A percentile compares a stretch with the other conserved stretches of the same genome.
phyloP scores from a whole-genome alignment of 2,113 vertebrate genomes.

The Scalopus aquaticus region DNA sequence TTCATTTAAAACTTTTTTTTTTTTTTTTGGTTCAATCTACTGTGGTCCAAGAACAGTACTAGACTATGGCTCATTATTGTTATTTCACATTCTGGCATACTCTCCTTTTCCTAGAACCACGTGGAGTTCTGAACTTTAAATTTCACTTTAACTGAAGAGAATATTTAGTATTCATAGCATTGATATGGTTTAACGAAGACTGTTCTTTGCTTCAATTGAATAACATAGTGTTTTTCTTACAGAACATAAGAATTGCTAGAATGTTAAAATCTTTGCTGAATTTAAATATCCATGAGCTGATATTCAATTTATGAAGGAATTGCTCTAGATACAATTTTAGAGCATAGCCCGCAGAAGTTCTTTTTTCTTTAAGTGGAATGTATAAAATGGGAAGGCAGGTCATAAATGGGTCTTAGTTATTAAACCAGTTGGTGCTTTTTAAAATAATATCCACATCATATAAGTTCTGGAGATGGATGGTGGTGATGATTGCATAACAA shows the following conservation, averaged over 20 bases:
- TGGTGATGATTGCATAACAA: not conserved
- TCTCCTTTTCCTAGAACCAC: conserved; percentile 51
- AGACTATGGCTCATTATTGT: conserved; percentile 38
- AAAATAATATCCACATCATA: not conserved
- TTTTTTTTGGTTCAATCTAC: not conserved
- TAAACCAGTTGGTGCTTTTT: not conserved
- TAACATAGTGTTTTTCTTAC: conserved; percentile 57
- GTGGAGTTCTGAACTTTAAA: conserved; percentile 62
- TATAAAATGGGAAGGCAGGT: conserved; percentile 18
- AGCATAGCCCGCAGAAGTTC: conserved; percentile 21
- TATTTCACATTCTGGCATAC: conserved; percentile 37
- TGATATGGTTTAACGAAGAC: conserved; percentile 30
- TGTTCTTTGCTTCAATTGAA: conserved; percentile 46
- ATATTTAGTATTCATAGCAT: conserved; percentile 42
- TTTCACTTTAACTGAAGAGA: conserved; percentile 48
- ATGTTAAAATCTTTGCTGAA: conserved; percentile 59
- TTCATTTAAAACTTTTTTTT: conserved; percentile 44
- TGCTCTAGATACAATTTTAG: conserved; percentile 63
- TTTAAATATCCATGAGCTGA: conserved; percentile 66
- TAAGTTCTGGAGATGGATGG: not conserved
- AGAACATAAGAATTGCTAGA: conserved; percentile 58
- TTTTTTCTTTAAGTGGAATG: conserved; percentile 40
- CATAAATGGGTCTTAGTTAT: conserved; percentile 14
- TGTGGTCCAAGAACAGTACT: conserved; percentile 41
- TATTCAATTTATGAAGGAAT: conserved; percentile 59